Base-by-base conservation (phyloP, 2,888 invertebrate species). In the Helleia helle region DNA sequence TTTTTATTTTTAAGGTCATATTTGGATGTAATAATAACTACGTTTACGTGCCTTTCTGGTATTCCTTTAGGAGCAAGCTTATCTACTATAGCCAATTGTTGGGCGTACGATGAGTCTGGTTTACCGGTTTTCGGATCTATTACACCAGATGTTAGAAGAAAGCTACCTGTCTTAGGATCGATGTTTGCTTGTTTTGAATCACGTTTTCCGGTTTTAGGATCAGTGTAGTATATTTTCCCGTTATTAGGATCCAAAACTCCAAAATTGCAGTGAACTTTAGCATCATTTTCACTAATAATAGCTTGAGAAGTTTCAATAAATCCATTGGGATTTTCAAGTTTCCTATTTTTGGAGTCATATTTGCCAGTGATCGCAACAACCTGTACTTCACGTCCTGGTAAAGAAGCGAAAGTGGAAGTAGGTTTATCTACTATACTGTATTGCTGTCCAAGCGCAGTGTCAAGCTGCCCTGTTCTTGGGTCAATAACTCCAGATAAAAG, bases 201-300 rank as follows among this genome's bases (percentile, higher is more conserved):
- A 42, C 87, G 86, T 58, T 88, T 88, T 1, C 88, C 88, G n/a
- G 87, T 88, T 46, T 81, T 77, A 0, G 83, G 86, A 58, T 89
- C 89, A 1, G 88, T 90, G 18, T 87, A 83, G 63, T 71, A 86
- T 51, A 74, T 62, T 50, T 84, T 85, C 8, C 89, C 89, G 8
- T 86, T 88, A 59, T 90, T 76, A 2, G 83, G 80, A 48, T 89
- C 89, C 9, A 88, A 72, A 75, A 91, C 50, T 77, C 90, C 71
- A 83, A 91, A 65, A 86, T 91, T 71, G 58, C 88, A 56, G 58
- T 91, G 90, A 50, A 91, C 89, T 74, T 89, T 91, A 45, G 90
- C 88, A 28, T 91, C 91, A 71, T 90, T 90, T 49, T 90, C 90
- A 52, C 89, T 89, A 47, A 91, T 88, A 52, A 90, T 81, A 42